Percentiles rank a stretch among this genome's conserved stretches.
Conservation (phyloP, 1,140 invertebrate genomes). For the Drosophila seguyi region DNA sequence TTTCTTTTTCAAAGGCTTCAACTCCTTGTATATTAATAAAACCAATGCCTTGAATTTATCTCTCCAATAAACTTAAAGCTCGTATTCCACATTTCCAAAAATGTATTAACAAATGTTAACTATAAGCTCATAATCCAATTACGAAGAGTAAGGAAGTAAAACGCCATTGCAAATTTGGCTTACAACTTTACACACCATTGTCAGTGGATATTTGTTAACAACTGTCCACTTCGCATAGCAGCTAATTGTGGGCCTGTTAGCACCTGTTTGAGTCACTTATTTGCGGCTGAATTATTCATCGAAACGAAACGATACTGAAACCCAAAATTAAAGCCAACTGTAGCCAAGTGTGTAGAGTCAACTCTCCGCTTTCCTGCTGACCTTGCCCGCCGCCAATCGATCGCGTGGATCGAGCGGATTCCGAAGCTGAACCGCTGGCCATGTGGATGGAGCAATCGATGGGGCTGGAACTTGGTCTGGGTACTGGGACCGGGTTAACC, state of each 20-base stretch:
- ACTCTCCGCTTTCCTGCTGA: constrained; percentile 39
- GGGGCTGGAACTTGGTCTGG: constrained; percentile 10
- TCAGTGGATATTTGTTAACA: constrained; percentile 8
- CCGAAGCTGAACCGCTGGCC: constrained; percentile 7
- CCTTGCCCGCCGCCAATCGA: constrained; percentile 48
- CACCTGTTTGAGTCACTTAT: constrained; percentile 39
- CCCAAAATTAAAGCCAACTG: constrained; percentile 41
- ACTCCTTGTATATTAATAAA: neutral
- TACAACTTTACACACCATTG: constrained; percentile 12
- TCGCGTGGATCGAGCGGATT: constrained; percentile 21
- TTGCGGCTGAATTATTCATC: constrained; percentile 33
- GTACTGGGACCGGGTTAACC: constrained; percentile 27
- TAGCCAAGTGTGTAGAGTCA: constrained; percentile 22
- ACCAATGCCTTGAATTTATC: neutral
- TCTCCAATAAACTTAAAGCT: neutral
- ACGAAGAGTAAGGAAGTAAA: constrained; percentile 2
- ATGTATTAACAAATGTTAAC: neutral
- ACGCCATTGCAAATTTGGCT: neutral
- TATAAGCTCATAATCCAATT: neutral
- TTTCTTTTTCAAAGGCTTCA: neutral
- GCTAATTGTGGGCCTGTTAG: constrained; percentile 46
- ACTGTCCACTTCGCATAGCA: constrained; percentile 9
- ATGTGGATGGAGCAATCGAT: constrained; percentile 43
- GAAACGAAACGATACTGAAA: constrained; percentile 23
- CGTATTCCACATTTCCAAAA: neutral